Conservation (phyloP, 2,888 invertebrate genomes). For the Dichetophora obliterata region DNA sequence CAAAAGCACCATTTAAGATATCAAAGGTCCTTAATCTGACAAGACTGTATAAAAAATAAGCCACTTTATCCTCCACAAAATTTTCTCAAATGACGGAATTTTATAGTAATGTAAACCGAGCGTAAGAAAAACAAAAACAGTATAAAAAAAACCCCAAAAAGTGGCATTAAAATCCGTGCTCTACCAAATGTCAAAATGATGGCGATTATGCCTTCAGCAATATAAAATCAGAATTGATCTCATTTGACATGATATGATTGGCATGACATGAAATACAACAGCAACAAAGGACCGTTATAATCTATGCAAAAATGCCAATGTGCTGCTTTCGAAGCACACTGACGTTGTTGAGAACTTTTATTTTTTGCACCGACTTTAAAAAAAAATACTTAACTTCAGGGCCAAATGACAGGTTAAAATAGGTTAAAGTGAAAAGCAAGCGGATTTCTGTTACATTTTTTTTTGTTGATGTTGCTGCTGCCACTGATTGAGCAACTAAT, state of each 20-base stretch:
- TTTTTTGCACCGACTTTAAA: not conserved
- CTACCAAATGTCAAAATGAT: not conserved
- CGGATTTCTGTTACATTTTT: not conserved
- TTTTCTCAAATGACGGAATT: constrained; percentile 33
- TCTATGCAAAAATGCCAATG: constrained; percentile 13
- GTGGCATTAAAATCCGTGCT: not conserved
- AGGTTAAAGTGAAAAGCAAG: not conserved
- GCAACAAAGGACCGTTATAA: not conserved
- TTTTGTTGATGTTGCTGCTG: not conserved
- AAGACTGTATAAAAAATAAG: not conserved
- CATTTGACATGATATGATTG: constrained; percentile 37
- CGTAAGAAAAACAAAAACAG: constrained; percentile 14
- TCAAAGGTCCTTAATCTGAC: too few relatives aligned
- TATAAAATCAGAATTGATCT: constrained; percentile 1
- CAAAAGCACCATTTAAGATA: too few relatives aligned
- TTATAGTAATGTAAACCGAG: constrained; percentile 39
- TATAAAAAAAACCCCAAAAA: not conserved
- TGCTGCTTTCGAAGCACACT: not conserved
- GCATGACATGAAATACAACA: constrained; percentile 27
- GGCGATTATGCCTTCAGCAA: constrained; percentile 31
- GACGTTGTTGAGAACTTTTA: not conserved
- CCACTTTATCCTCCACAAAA: constrained; percentile 24
- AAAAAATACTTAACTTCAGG: constrained; percentile 13
- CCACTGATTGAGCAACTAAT: constrained; percentile 7
- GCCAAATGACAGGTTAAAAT: not conserved